Conservation (phyloP, 2,888 invertebrate genomes). For the Synanthedon myopaeformis region DNA sequence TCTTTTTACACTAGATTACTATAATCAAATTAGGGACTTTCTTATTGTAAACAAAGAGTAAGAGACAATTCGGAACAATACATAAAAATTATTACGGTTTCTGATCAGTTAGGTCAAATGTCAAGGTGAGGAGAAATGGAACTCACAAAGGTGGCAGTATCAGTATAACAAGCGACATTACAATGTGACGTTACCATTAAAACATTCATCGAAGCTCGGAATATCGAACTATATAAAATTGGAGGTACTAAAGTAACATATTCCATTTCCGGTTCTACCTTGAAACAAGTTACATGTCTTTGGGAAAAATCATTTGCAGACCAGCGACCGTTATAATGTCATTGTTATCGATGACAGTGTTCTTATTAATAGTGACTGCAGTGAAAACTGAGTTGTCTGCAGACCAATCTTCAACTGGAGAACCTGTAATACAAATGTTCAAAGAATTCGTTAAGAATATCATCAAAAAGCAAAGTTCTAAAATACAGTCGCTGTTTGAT, state of each 20-base stretch:
- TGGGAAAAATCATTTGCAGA: constrained; percentile 18
- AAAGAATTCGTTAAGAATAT: constrained; percentile 43
- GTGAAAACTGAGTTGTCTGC: constrained; percentile 31
- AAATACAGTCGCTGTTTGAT: constrained; percentile 43
- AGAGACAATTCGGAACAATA: constrained; percentile 9
- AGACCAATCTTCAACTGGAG: constrained; percentile 14
- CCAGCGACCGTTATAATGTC: constrained; percentile 40
- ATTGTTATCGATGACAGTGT: constrained; percentile 34
- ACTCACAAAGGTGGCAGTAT: constrained; percentile 10
- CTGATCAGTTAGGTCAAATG: constrained; percentile 62
- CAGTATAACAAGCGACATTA: constrained; percentile 21
- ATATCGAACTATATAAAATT: constrained; percentile 30
- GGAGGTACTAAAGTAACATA: constrained; percentile 7
- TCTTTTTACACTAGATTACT: too few species aligned
- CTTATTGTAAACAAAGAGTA: background rate
- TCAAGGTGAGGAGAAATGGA: constrained; percentile 38
- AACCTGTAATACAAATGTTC: constrained; percentile 32
- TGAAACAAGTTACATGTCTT: constrained; percentile 40
- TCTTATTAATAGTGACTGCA: constrained; percentile 33
- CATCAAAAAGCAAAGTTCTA: constrained; percentile 51
- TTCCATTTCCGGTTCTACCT: constrained; percentile 19
- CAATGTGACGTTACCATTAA: constrained; percentile 21
- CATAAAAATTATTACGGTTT: constrained; percentile 26
- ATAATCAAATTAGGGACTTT: constrained; percentile 1
- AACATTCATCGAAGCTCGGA: constrained; percentile 34